Evolutionary conservation across 2,888 invertebrate genomes (phyloP), one percentile per base, ranked within the genome.

Genomic region (Papilio demoleus): DNA sequence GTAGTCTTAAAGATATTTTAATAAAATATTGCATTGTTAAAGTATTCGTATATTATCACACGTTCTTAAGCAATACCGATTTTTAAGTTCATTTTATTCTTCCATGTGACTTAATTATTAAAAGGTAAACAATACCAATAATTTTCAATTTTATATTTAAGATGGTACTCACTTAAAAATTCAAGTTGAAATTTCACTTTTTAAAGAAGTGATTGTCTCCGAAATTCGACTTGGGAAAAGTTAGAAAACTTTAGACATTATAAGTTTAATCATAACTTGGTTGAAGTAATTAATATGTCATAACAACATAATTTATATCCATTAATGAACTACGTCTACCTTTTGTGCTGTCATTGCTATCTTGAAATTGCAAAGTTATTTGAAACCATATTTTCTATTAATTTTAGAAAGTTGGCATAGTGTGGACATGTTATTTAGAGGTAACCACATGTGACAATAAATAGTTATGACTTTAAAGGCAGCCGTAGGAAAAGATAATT

Each of bases 181-280:
- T 53, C 27, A 31, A 8, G 27, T 47, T 47, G 22, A 22, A 22
- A 47, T n/a, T 53, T 53, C n/a, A 53, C 31, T 56, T 56, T 56
- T 31, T 56, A 31, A 56, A 56, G 27, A 31, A 31, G 31, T 31
- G 53, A 56, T 31, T 56, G 53, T 56, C 53, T 31, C 53, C 53
- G 31, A 56, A 56, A 56, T 56, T 56, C n/a, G 31, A 56, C 53
- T 31, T 56, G 53, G n/a, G 53, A 56, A 56, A 56, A 56, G 53
- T 56, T 56, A 31, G 31, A 56, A 4, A 56, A 56, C 53, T 56
- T 56, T 8, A 56, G 53, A 56, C 53, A 56, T 56, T 56, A 17
- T 31, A 56, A 56, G 53, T 56, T 56, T 56, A 56, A 56, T 56
- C 53, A 56, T 31, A 56, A 56, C 53, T 56, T 56, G 31, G 53